phyloP scores from a whole-genome alignment of 2,113 vertebrate genomes.

The Sinocyclocheilus maitianheensis region DNA sequence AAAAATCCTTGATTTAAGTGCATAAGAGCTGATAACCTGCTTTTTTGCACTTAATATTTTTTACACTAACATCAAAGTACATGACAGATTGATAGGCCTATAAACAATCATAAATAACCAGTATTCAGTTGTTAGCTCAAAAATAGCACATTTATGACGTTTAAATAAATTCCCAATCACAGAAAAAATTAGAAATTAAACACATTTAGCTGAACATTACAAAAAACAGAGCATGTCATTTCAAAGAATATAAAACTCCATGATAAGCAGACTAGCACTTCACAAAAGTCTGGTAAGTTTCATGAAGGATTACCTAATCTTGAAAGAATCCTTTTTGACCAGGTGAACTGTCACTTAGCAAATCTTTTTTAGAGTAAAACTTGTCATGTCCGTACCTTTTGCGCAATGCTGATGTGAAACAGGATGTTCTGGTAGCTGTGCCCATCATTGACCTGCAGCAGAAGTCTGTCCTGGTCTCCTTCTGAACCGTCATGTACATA shows the following conservation, averaged over 20 bases:
- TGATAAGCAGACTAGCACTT: no score
- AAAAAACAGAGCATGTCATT: no score
- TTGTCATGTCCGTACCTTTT: slow-evolving; percentile 62
- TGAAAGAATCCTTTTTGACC: no score
- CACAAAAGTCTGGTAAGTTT: no score
- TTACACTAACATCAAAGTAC: neutral
- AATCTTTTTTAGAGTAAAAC: neutral
- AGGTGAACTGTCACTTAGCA: neutral
- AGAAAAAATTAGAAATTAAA: no score
- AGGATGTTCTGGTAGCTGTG: slow-evolving; percentile 85
- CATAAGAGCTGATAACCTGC: neutral
- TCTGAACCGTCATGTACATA: slow-evolving; percentile 84
- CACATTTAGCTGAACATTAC: no score
- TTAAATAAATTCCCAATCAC: no score
- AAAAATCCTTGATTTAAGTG: neutral
- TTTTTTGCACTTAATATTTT: neutral
- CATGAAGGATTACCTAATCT: no score
- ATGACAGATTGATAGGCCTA: slow-evolving; percentile 13
- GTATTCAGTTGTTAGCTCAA: no score
- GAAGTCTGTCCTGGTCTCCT: slow-evolving; percentile 69
- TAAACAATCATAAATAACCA: neutral
- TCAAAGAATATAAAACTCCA: no score
- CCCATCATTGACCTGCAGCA: slow-evolving; percentile 88
- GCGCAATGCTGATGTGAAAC: slow-evolving; percentile 73
- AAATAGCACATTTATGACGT: no score